Base-by-base conservation (phyloP, 2,888 invertebrate species). In the Agrotis ipsilon region DNA sequence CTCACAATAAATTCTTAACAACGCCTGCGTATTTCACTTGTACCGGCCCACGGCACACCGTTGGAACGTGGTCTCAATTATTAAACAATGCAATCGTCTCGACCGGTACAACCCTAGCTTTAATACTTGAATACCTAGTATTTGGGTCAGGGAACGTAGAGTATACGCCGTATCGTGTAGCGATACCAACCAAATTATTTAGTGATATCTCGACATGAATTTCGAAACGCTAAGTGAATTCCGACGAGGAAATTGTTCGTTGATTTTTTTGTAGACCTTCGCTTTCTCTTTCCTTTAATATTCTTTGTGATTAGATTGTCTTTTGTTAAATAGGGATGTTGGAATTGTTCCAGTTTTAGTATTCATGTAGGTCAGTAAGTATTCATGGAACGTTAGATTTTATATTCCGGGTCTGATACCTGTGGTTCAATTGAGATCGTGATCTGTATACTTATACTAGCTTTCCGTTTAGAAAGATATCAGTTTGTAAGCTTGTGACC, bases 51-150 rank as follows among this genome's bases (percentile, higher is more conserved):
- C 75, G 48, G 60, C 72, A 90, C 90, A 78, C 79, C 87, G 89
- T 83, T 81, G 92, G 91, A 90, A 91, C 91, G 91, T 85, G 91
- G 89, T 88, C 89, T 95, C 93, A 94, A 95, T 95, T 95, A 95
- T 95, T 95, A 94, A 95, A 91, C 92, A 93, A 94, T 92, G 94
- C 94, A 94, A 94, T 94, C 94, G 94, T 88, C 89, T 86, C 88
- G 84, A 85, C 86, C 85, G 82, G 88, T 80, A 88, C 92, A 91
- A 89, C 93, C 92, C 92, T 91, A 90, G 89, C 92, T 91, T 95
- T 92, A 95, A 95, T 95, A 95, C 94, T 94, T 94, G 93, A 94
- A 92, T 90, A 93, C 91, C 90, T 89, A 90, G 92, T 92, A 94
- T 94, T 89, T 93, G 91, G 94, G 94, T 94, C 94, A 93, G 85